Conservation (phyloP, 2,113 vertebrate genomes). For the Chloebia gouldiae region DNA sequence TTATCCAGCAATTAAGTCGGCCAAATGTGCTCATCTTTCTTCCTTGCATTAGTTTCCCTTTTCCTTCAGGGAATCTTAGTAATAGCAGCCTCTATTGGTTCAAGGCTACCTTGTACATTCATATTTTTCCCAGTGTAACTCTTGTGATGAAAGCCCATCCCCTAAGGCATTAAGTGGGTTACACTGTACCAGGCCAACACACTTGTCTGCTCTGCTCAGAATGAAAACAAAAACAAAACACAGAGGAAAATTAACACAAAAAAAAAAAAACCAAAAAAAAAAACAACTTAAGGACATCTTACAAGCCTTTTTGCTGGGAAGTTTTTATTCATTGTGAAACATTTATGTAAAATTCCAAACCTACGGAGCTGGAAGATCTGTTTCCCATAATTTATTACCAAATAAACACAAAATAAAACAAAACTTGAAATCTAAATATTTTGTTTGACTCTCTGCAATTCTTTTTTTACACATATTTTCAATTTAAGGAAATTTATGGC, state of each 20-base stretch:
- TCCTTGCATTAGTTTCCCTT: not conserved
- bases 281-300: not conserved
- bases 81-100: not conserved
- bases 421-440: not conserved
- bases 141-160: not conserved
- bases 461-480: not conserved
- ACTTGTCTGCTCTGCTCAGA: not conserved
- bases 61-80: not conserved
- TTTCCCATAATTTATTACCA: not conserved
- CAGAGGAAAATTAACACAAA: not conserved
- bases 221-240: not conserved
- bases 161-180: not conserved
- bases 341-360: not conserved
- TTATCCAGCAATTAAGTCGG: not conserved
- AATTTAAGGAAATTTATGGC: not conserved
- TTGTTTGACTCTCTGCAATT: not conserved
- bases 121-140: not conserved
- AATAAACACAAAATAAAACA: not conserved
- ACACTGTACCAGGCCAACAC: not conserved
- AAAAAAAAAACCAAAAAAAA: not conserved
- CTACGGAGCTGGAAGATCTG: not conserved
- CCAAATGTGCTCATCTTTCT: not conserved
- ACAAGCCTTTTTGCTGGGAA: not conserved
- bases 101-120: not conserved
- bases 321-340: not conserved